These are phyloP conservation scores for Embidobia sp. DNA, from an alignment of 2,888 invertebrate species.

Conservation along the genomic window DNA sequence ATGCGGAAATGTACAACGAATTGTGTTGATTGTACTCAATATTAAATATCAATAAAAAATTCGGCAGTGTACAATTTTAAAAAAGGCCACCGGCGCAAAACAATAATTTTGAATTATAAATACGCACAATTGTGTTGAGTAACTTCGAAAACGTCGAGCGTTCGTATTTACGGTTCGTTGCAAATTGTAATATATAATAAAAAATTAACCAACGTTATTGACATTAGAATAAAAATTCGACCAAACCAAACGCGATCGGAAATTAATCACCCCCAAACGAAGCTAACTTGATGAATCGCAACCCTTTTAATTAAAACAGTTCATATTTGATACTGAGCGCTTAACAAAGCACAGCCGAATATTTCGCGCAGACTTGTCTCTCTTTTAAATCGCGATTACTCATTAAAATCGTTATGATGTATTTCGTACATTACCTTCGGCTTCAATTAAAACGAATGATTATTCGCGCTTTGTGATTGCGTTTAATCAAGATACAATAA, in stretches of 20 bases:
- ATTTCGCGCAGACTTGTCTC: too few species aligned
- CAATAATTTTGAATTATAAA: too few species aligned
- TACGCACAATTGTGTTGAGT: too few species aligned
- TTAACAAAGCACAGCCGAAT: neutral
- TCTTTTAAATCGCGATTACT: constrained; percentile 8
- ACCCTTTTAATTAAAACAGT: constrained; percentile 22
- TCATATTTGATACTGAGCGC: constrained; percentile 13
- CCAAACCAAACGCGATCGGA: constrained; percentile 4
- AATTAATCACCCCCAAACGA: constrained; percentile 13
- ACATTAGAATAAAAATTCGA: constrained; percentile 7
- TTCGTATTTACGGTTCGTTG: constrained; percentile 2
- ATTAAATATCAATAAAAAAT: too few species aligned
- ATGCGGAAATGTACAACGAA: too few species aligned
- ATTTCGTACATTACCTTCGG: constrained; percentile 10
- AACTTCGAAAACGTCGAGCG: too few species aligned
- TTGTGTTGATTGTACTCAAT: too few species aligned
- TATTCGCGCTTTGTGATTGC: constrained; percentile 38
- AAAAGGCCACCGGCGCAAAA: too few species aligned
- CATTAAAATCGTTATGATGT: constrained; percentile 27
- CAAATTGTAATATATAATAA: neutral
- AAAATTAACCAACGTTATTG: neutral
- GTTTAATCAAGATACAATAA: constrained; percentile 47
- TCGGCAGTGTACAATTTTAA: too few species aligned
- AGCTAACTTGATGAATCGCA: constrained; percentile 2
- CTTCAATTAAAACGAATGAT: constrained; percentile 41